Conservation (phyloP, 2,888 invertebrate genomes). For the Leucoma salicis region DNA sequence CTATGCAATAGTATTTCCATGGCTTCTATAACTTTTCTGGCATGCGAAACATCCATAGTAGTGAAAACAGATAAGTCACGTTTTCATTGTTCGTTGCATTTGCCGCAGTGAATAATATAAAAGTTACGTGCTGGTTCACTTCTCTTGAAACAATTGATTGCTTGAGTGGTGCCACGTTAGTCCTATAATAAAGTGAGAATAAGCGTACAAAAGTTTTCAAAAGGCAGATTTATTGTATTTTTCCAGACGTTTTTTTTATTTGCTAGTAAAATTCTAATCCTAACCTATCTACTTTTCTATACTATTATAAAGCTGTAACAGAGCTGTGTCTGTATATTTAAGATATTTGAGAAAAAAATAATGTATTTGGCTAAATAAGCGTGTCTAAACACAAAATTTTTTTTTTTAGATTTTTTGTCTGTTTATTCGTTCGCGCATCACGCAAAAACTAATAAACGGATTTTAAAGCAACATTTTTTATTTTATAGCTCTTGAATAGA, state of each 20-base stretch:
- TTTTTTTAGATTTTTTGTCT: too few relatives aligned
- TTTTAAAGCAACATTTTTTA: too few relatives aligned
- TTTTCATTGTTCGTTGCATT: conserved; percentile 56
- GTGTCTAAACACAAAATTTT: too few relatives aligned
- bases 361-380: too few relatives aligned
- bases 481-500: too few relatives aligned
- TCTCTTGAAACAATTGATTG: conserved; percentile 56
- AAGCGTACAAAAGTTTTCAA: conserved; percentile 35
- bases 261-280: too few relatives aligned
- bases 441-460: too few relatives aligned
- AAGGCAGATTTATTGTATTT: conserved; percentile 27
- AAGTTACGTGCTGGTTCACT: conserved; percentile 53
- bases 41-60: conserved; percentile 56
- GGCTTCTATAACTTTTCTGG: conserved; percentile 45
- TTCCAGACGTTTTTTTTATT: conserved; percentile 26
- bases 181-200: conserved; percentile 38
- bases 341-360: too few relatives aligned
- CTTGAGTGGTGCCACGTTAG: conserved; percentile 52
- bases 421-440: too few relatives aligned
- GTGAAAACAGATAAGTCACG: conserved; percentile 68
- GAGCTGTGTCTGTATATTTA: too few relatives aligned
- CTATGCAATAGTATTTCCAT: conserved; percentile 48
- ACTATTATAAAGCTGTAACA: too few relatives aligned
- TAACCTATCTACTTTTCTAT: too few relatives aligned
- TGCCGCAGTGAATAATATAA: conserved; percentile 76